Conservation (phyloP, 2,113 vertebrate species). For the Myodes glareolus region DNA sequence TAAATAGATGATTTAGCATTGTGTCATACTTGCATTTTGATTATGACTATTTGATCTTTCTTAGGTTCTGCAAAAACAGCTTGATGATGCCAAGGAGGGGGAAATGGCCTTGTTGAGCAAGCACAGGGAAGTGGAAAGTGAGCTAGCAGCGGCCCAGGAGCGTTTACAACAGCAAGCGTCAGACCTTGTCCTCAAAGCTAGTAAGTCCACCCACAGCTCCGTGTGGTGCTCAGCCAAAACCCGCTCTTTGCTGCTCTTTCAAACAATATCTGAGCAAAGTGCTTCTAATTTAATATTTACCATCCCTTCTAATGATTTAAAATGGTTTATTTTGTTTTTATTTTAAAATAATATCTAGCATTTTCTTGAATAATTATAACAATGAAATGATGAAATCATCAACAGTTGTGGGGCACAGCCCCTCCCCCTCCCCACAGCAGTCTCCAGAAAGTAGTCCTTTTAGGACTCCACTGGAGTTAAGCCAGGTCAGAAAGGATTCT, state of each 20-base stretch:
- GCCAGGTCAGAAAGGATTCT: neutral
- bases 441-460: neutral
- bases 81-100: slow-evolving; percentile 96
- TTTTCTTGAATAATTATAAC: neutral
- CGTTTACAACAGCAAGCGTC: slow-evolving; percentile 96
- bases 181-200: slow-evolving; percentile 98
- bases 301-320: neutral
- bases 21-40: neutral
- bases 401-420: neutral
- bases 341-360: neutral
- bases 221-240: slow-evolving; percentile 56
- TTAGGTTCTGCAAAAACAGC: slow-evolving; percentile 95
- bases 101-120: slow-evolving; percentile 95
- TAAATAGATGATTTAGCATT: slow-evolving; percentile 43
- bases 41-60: slow-evolving; percentile 73
- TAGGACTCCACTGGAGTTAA: neutral
- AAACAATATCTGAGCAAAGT: neutral
- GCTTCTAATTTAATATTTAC: neutral
- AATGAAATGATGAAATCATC: neutral
- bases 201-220: slow-evolving; percentile 88
- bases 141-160: slow-evolving; percentile 95
- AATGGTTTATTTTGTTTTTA: neutral
- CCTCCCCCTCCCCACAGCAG: neutral
- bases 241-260: slow-evolving; percentile 31
- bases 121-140: slow-evolving; percentile 97